Conservation (phyloP, 2,888 invertebrate genomes). For the Polyploca ridens region DNA sequence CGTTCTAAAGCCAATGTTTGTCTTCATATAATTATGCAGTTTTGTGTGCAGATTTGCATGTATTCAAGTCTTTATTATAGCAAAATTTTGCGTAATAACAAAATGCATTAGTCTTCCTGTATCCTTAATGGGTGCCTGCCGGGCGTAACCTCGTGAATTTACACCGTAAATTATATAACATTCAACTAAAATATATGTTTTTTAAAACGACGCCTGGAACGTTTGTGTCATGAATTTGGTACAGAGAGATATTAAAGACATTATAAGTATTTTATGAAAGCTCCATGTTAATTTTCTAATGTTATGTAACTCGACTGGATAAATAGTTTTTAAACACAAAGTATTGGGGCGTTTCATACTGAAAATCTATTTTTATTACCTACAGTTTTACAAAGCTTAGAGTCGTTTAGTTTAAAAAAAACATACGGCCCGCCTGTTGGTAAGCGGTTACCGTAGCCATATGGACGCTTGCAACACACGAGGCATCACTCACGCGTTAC, state of each 20-base stretch:
- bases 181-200: neutral
- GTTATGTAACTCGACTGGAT: neutral
- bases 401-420: too few relatives aligned
- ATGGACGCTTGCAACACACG: too few relatives aligned
- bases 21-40: conserved; percentile 13
- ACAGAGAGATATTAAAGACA: too few relatives aligned
- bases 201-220: neutral
- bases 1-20: neutral
- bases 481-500: too few relatives aligned
- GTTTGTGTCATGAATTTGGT: neutral
- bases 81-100: neutral
- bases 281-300: neutral
- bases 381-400: too few relatives aligned
- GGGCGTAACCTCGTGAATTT: neutral
- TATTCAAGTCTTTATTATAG: conserved; percentile 5
- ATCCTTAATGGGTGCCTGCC: neutral
- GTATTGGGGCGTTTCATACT: too few relatives aligned
- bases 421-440: too few relatives aligned
- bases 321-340: too few relatives aligned
- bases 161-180: neutral
- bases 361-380: too few relatives aligned
- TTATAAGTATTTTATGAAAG: too few relatives aligned
- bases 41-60: conserved; percentile 17
- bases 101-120: neutral
- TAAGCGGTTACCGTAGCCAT: too few relatives aligned